Percentiles rank a stretch among this genome's conserved stretches.
Evolutionary conservation across 2,113 vertebrate genomes (phyloP).

Genomic region (Scopus umbretta): DNA sequence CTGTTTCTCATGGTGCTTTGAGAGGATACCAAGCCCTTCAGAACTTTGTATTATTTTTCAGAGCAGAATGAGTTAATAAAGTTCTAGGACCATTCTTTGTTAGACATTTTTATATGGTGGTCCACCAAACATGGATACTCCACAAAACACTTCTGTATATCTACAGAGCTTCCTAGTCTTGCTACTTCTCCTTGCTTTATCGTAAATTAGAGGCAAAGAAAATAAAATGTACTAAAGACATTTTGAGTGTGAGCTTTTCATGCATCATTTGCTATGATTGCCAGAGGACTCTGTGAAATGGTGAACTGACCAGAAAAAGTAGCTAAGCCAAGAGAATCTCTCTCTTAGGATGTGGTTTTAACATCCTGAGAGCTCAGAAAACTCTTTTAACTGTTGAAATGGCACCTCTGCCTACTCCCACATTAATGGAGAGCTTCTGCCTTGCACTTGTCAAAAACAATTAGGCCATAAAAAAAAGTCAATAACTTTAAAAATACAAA

Average conservation of each 20-base stretch:
- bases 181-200: not conserved
- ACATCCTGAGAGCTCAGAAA: not conserved
- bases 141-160: not conserved
- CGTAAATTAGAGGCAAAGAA: not conserved
- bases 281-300: not conserved
- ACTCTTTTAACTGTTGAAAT: not conserved
- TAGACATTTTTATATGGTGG: not conserved
- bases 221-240: not conserved
- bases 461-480: not conserved
- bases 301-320: conserved; percentile 23
- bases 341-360: not conserved
- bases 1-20: not conserved
- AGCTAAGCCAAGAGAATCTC: not conserved
- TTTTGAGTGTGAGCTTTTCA: not conserved
- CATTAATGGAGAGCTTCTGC: not conserved
- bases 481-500: not conserved
- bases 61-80: not conserved
- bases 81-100: not conserved
- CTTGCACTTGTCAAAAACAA: not conserved
- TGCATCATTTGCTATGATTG: not conserved
- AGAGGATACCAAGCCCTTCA: not conserved
- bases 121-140: not conserved
- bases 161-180: not conserved
- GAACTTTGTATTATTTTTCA: not conserved
- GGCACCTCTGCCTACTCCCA: not conserved